Evolutionary conservation across 2,113 vertebrate genomes (phyloP), one percentile per base, ranked within the genome.

Genomic region (Cricetomys ansorgei): DNA sequence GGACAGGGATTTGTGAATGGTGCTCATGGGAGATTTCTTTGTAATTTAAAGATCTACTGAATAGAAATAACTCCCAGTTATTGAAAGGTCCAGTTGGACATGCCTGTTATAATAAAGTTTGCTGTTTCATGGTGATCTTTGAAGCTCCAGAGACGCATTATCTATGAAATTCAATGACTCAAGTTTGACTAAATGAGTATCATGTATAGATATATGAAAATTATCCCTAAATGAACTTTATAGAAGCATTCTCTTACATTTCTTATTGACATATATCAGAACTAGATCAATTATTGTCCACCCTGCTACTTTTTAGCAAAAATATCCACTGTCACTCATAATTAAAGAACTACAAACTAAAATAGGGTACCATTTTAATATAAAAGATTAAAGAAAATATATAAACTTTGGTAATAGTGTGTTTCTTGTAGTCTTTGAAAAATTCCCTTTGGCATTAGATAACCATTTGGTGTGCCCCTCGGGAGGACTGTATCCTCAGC

Each of bases 201-300:
- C 77, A 96, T 83, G 70, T 89, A 55, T 27, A 92, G 53, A 75
- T 69, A 25, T 55, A 31, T 85, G 13, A 95, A 92, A 97, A 76
- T 75, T 65, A 92, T 12, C 57, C 73, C 8, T 31, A 88, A 57
- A 45, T 62, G 43, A 79, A 97, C 88, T 92, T 94, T 93, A 29
- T 72, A 91, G 81, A 91, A 84, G 48, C 11, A 64, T 80, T 92
- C 76, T 86, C 91, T 85, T 88, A 69, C 65, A 25, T 93, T 94
- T 31, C 7, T 81, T 97, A 85, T 29, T 83, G 77, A 92, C 50
- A 29, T 37, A 19, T 69, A 53, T 94, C 50, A 91, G 85, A 84
- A 80, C 79, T 62, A 88, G 67, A 89, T 27, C 45, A 65, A 86
- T 73, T 92, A 70, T 81, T 67, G 65, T 73, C 83, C 25, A 88